Conservation (phyloP, 2,888 invertebrate species). For the Microctonus hyperodae region DNA sequence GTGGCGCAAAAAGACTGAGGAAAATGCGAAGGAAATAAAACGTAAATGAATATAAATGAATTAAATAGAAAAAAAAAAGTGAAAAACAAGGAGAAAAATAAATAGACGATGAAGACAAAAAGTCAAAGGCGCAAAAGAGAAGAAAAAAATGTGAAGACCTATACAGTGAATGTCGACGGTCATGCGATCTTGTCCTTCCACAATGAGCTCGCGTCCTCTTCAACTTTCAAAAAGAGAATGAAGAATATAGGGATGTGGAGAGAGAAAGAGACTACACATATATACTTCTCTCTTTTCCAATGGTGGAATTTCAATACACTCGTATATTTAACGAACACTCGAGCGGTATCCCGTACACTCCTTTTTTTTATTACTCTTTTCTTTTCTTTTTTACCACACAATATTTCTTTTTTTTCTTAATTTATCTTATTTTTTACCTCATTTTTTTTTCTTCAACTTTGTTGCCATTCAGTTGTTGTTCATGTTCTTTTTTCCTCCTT, state of each 20-base stretch:
- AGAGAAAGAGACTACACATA: no score
- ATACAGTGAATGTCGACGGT: constrained; percentile 43
- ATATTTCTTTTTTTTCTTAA: constrained; percentile 3
- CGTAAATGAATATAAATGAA: background rate
- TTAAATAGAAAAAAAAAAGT: constrained; percentile 4
- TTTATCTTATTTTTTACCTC: constrained; percentile 13
- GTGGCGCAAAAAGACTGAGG: constrained; percentile 43
- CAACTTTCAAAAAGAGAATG: constrained; percentile 19
- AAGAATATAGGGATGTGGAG: no score
- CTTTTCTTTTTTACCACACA: background rate
- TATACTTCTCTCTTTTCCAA: constrained; percentile 44
- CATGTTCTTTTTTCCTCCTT: constrained; percentile 46
- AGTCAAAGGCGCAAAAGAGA: background rate
- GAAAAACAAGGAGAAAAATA: constrained; percentile 9
- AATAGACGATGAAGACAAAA: background rate
- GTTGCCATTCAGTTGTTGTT: constrained; percentile 40
- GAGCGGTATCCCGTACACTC: constrained; percentile 27
- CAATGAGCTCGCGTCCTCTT: constrained; percentile 45
- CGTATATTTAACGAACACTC: constrained; percentile 60
- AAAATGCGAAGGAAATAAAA: constrained; percentile 3
- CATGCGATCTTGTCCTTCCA: constrained; percentile 58
- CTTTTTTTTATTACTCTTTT: constrained; percentile 21
- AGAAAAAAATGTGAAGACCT: constrained; percentile 19
- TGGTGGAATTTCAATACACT: constrained; percentile 58
- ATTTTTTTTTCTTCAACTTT: constrained; percentile 41